Conservation (phyloP, 2,797 vertebrate genomes). For the Sardinella longiceps region DNA sequence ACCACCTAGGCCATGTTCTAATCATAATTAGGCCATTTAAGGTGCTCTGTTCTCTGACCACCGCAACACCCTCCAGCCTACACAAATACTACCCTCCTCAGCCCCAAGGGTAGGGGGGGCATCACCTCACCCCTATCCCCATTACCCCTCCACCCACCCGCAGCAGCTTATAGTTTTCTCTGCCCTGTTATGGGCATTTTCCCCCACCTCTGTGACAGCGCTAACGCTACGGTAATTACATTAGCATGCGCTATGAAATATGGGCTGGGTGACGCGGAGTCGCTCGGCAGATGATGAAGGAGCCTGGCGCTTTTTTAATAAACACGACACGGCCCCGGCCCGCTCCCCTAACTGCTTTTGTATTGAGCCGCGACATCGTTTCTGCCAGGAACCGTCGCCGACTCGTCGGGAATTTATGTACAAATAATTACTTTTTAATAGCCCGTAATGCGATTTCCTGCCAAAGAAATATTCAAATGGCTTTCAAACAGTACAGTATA, state of each 20-base stretch:
- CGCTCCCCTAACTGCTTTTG: constrained; percentile 79
- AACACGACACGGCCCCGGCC: constrained; percentile 74
- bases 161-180: constrained; percentile 13
- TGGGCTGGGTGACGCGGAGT: constrained; percentile 69
- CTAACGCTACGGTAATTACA: constrained; percentile 75
- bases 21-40: neutral
- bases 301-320: constrained; percentile 80
- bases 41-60: neutral
- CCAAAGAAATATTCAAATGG: constrained; percentile 88
- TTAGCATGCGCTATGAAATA: constrained; percentile 78
- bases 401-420: constrained; percentile 84
- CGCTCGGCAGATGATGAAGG: constrained; percentile 76
- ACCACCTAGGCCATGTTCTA: neutral
- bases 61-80: neutral
- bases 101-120: neutral
- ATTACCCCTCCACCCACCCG: constrained; percentile 21
- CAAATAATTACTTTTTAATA: constrained; percentile 91
- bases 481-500: constrained; percentile 84
- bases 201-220: constrained; percentile 55
- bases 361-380: constrained; percentile 71
- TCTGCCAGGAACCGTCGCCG: constrained; percentile 76
- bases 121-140: too few relatives aligned
- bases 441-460: constrained; percentile 85
- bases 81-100: neutral
- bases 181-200: constrained; percentile 45